Evolutionary conservation across 2,113 vertebrate genomes (phyloP).

Genomic region (Neogobius melanostomus): DNA sequence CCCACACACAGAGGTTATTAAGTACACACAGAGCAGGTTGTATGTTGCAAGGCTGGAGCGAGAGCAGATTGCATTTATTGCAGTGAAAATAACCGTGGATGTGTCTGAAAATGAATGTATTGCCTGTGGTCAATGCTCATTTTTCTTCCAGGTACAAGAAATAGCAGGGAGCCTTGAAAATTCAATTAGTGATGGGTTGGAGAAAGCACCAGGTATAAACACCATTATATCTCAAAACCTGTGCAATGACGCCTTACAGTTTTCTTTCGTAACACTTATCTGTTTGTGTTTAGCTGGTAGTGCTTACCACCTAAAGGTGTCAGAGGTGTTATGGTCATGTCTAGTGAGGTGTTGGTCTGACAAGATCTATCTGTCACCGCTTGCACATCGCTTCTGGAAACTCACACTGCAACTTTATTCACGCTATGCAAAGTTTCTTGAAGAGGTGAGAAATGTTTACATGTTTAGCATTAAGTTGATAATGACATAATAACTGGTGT

Average conservation of each 20-base stretch:
- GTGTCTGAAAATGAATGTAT: constrained; percentile 13
- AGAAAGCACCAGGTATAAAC: constrained; percentile 84
- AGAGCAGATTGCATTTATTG: constrained; percentile 30
- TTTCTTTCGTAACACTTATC: constrained; percentile 11
- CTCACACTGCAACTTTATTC: constrained; percentile 89
- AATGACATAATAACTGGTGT: neutral
- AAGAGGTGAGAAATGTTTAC: constrained; percentile 78
- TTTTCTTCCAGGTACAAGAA: constrained; percentile 85
- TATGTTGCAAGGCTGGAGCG: constrained; percentile 15
- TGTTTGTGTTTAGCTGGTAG: constrained; percentile 78
- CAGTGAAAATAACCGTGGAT: constrained; percentile 31
- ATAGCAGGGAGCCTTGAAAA: constrained; percentile 90
- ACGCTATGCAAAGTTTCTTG: constrained; percentile 86
- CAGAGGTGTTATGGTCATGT: constrained; percentile 84
- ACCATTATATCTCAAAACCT: neutral
- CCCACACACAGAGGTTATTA: constrained; percentile 26
- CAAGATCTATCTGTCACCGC: constrained; percentile 82
- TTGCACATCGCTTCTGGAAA: constrained; percentile 93
- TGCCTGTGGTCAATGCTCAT: neutral
- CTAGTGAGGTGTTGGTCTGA: constrained; percentile 88
- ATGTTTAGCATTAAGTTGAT: neutral
- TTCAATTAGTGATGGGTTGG: constrained; percentile 80
- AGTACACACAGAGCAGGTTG: constrained; percentile 22
- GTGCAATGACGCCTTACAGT: no score
- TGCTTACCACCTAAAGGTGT: constrained; percentile 83